Conservation (phyloP, 2,888 invertebrate species). For the Acanthosepion pharaonis region DNA sequence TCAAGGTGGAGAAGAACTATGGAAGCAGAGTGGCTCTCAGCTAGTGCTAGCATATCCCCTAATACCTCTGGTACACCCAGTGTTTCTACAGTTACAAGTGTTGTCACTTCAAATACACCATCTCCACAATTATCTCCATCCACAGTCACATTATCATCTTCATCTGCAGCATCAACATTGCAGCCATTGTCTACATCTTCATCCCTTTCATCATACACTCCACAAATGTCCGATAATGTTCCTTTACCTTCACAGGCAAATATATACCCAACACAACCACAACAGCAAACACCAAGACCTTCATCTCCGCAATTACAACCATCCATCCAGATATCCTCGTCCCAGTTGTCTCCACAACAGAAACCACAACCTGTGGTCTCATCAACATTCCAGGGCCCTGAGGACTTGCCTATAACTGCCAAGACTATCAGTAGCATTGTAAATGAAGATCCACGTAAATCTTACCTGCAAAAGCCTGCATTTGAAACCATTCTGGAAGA, state of each 20-base stretch:
- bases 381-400: constrained; percentile 40
- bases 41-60: constrained; percentile 47
- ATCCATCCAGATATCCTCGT: constrained; percentile 43
- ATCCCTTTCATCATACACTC: constrained; percentile 50
- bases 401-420: neutral
- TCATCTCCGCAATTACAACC: neutral
- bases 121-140: constrained; percentile 50
- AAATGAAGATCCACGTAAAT: constrained; percentile 40
- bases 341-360: constrained; percentile 35
- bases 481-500: constrained; percentile 45
- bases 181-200: constrained; percentile 43
- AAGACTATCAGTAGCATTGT: constrained; percentile 37
- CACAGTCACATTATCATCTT: constrained; percentile 49
- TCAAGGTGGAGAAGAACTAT: constrained; percentile 68
- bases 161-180: constrained; percentile 48
- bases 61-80: neutral
- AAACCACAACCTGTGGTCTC: constrained; percentile 40
- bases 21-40: constrained; percentile 61
- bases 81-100: constrained; percentile 40
- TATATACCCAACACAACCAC: neutral
- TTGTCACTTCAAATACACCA: constrained; percentile 47
- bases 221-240: constrained; percentile 49
- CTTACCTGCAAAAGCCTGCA: constrained; percentile 37
- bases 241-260: constrained; percentile 47
- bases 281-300: neutral